These are phyloP conservation scores for Odontophorus gujanensis DNA, from an alignment of 2,113 vertebrate genomes.

Conservation along the genomic window DNA sequence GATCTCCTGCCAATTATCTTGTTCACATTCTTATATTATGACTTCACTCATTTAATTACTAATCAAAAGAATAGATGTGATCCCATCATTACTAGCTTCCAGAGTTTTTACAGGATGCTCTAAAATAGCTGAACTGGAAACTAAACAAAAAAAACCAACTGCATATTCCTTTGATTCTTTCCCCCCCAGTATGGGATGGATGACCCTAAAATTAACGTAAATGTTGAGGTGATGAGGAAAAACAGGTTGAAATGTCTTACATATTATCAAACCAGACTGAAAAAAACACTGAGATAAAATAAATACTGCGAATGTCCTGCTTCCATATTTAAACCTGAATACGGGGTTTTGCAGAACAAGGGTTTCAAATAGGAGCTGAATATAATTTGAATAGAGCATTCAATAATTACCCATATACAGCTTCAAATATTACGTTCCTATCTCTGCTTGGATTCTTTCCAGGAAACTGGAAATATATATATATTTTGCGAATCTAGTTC, in stretches of 20 bases:
- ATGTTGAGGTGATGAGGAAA: slow-evolving; percentile 16
- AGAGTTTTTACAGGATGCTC: neutral
- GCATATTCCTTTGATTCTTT: slow-evolving; percentile 11
- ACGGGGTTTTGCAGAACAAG: neutral
- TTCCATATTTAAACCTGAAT: neutral
- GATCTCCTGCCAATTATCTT: neutral
- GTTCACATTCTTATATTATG: neutral
- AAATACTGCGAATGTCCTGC: neutral
- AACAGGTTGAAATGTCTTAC: neutral
- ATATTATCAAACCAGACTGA: neutral
- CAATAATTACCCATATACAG: neutral
- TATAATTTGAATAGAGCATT: neutral
- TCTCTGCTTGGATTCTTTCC: neutral
- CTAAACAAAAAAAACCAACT: slow-evolving; percentile 8
- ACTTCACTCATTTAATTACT: neutral
- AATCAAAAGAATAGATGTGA: slow-evolving; percentile 16
- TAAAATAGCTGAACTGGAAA: slow-evolving; percentile 6
- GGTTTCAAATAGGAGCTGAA: neutral
- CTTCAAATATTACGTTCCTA: slow-evolving; percentile 3
- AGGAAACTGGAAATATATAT: neutral
- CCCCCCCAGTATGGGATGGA: neutral
- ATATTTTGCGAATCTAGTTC: neutral
- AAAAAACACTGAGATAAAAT: neutral
- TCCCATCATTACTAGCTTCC: neutral
- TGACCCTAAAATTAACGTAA: neutral